Base-by-base conservation (phyloP, 2,113 vertebrate genomes). In the Anthoscopus minutus region DNA sequence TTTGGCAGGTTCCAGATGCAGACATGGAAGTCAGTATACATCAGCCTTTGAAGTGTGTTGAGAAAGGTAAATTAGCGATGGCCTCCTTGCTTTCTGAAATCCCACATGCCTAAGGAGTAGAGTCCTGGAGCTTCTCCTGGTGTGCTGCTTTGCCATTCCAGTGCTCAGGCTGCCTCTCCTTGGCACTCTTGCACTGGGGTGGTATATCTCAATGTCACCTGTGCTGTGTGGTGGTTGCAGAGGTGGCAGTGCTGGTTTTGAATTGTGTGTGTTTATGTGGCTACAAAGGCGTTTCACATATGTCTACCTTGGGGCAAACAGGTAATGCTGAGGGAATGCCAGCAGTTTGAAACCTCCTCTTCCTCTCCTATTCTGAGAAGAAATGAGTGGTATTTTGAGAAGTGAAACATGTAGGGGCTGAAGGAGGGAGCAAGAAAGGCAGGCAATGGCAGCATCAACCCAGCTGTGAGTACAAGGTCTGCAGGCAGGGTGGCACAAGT, bases 21-120 rank as follows among this genome's bases (percentile, higher is more conserved):
- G 54, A 66, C 7, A 7, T 91, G 51, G 25, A 86, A 91, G 23
- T 94, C 15, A 0, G 53, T 93, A 10, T 12, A 37, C 18, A 2
- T 74, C 85, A 94, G 72, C 76, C 67, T 92, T 66, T 83, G 47
- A 88, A 81, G 65, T 50, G 28, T 48, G 37, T 51, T 89, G 74
- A 92, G 80, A 86, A 79, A 85, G 67, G 47, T 80, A 82, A 66
- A 92, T 69, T 30, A 94, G 58, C 54, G 54, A 15, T 2, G 38
- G 27, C 53, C 40, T 65, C 53, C 69, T 74, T 15, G 24, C 66
- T 79, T 58, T 76, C 42, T 93, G 67, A 85, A 95, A 45, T 88
- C 58, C 62, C 8, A 25, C 22, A 14, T 88, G 22, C 45, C 70
- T 48, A 16, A 70, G 51, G 54, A 79, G 30, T 9, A 45, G 51